Evolutionary conservation across 2,797 vertebrate genomes (phyloP), one percentile per base, ranked within the genome.

Genomic region (Pantherophis alleghaniensis): DNA sequence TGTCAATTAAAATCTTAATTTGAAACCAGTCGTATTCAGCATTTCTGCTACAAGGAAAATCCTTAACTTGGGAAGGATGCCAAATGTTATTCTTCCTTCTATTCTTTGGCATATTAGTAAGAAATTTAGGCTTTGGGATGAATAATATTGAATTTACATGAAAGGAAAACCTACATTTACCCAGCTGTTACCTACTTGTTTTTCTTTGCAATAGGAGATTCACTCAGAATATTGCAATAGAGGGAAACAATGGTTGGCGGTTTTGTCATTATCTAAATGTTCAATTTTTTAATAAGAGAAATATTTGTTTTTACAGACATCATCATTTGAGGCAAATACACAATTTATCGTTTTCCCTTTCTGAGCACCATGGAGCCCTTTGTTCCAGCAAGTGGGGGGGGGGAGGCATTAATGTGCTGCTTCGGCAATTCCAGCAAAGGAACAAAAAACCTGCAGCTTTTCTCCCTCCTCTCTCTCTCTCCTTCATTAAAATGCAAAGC

Each of bases 401-500:
- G 16, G 93, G 88, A 10, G 0, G 20, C 0, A 0, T 13, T 88
- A 60, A 55, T 79, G 37, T 66, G 12, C n/a, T 94, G 91, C 57
- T 51, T 61, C 13, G 24, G 37, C 57, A 88, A 4, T 37, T 32
- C 93, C 93, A 92, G 0, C 0, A 89, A 47, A 59, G 37, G 16
- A 32, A 57, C 7, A 16, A 94, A 24, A 12, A 83, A 63, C 47
- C 20, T 93, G 42, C 87, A 91, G 42, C 13, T 59, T 55, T 94
- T 93, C 92, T 92, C 69, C 56, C 20, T 16, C 42, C 88, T 24
- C 53, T 90, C 88, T 1, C 1, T 56, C 11, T 47, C 3, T 0
- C 83, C 32, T 69, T 95, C 55, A 94, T 94, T 93, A 94, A 18
- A 57, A 95, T 94, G 92, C 95, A 95, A 93, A 95, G 88, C 63